Evolutionary conservation across 2,113 vertebrate genomes (phyloP).

Genomic region (Notechis scutatus): DNA sequence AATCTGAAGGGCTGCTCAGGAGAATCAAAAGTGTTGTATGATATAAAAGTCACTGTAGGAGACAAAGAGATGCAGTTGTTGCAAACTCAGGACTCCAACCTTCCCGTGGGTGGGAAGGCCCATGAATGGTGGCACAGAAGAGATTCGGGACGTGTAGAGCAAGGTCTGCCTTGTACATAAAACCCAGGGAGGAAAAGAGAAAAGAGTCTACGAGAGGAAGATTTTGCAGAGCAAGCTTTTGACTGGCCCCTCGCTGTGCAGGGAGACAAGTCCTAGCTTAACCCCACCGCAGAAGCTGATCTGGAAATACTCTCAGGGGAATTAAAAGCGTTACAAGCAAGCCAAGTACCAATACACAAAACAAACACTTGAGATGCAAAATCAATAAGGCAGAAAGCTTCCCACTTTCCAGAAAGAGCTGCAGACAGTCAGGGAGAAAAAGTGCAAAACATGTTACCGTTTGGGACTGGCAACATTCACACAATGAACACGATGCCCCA

Average conservation of each 20-base stretch:
- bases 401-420: not conserved
- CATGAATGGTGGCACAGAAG: not conserved
- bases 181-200: not conserved
- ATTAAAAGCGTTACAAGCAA: not conserved
- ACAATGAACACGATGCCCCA: not conserved
- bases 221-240: not conserved
- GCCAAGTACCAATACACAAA: not conserved
- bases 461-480: not conserved
- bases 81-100: not conserved
- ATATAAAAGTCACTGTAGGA: not conserved
- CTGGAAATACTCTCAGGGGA: not conserved
- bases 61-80: not conserved
- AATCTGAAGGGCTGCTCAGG: not conserved
- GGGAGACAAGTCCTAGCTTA: not conserved
- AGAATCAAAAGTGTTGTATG: not conserved
- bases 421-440: not conserved
- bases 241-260: not conserved
- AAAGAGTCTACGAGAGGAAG: not conserved
- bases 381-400: not conserved
- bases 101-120: not conserved
- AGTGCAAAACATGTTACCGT: not conserved
- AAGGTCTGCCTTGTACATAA: not conserved
- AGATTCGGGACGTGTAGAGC: not conserved
- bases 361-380: not conserved
- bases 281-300: not conserved